These are phyloP conservation scores for Heliconius eleuchia DNA, from an alignment of 1,140 invertebrate genomes.

Conservation along the genomic window DNA sequence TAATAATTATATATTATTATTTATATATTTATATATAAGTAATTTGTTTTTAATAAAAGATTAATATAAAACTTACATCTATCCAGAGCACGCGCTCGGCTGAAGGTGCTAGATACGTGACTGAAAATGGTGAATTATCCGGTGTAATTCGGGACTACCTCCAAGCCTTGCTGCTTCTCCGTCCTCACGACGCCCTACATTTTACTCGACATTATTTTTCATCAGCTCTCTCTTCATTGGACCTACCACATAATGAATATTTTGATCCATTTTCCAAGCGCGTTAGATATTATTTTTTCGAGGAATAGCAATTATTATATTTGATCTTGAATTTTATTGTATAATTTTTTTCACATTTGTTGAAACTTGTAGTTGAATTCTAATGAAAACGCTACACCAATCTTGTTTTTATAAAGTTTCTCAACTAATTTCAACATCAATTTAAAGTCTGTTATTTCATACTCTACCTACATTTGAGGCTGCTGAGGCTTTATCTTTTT, in stretches of 20 bases:
- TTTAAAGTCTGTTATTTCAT: background rate
- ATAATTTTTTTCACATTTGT: background rate
- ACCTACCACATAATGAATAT: slow-evolving; percentile 75
- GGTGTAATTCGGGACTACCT: slow-evolving; percentile 83
- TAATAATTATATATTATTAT: no score
- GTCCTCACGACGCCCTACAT: slow-evolving; percentile 82
- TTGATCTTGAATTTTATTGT: background rate
- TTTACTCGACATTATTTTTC: slow-evolving; percentile 84
- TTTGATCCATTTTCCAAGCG: slow-evolving; percentile 68
- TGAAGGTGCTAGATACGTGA: slow-evolving; percentile 80
- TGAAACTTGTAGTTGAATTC: background rate
- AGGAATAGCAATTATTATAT: slow-evolving; percentile 47
- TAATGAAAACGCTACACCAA: background rate
- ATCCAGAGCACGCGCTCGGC: slow-evolving; percentile 68
- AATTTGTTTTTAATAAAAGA: background rate
- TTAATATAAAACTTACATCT: slow-evolving; percentile 12
- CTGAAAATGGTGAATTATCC: slow-evolving; percentile 82
- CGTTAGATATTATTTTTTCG: slow-evolving; percentile 73
- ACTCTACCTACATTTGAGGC: background rate
- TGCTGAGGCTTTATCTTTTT: background rate
- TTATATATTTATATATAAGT: no score
- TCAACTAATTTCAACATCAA: background rate
- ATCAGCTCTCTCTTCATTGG: slow-evolving; percentile 70
- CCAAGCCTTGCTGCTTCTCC: slow-evolving; percentile 82
- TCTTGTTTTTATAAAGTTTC: no score